Evolutionary conservation across 1,140 invertebrate species (phyloP).

Genomic region (Xylocopa sonorina): DNA sequence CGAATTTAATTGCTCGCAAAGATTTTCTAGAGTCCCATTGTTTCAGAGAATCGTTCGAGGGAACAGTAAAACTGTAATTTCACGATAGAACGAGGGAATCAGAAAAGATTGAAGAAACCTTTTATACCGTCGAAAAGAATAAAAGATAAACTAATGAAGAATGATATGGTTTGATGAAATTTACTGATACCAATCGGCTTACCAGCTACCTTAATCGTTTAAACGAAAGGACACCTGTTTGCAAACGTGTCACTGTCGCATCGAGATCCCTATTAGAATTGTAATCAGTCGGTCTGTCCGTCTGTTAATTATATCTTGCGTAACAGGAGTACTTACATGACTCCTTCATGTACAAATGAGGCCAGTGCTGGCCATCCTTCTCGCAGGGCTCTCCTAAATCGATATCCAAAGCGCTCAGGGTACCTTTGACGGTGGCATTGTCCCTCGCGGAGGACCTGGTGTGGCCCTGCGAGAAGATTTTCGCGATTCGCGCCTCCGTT

Average conservation of each 20-base stretch:
- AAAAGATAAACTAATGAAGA: neutral
- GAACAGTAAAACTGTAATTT: no score
- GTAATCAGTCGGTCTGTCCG: neutral
- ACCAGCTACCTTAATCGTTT: neutral
- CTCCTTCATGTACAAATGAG: constrained; percentile 87
- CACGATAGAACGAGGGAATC: no score
- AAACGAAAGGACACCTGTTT: neutral
- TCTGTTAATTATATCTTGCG: neutral
- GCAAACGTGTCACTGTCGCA: neutral
- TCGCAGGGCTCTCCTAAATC: constrained; percentile 82
- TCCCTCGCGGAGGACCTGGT: constrained; percentile 56
- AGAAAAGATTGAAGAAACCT: no score
- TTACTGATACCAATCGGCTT: neutral
- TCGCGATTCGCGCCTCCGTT: constrained; percentile 70
- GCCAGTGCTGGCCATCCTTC: constrained; percentile 79
- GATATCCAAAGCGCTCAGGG: constrained; percentile 80
- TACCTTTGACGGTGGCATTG: constrained; percentile 73
- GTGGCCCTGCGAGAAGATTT: constrained; percentile 57
- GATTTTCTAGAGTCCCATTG: no score
- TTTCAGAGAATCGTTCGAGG: no score
- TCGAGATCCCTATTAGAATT: neutral
- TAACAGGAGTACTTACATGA: constrained; percentile 83
- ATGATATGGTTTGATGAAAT: neutral
- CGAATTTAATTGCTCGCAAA: no score
- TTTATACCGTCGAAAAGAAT: no score